A percentile compares a stretch with the other conserved stretches of the same genome.
phyloP scores from a whole-genome alignment of 2,113 vertebrate species.

The Canis aureus region DNA sequence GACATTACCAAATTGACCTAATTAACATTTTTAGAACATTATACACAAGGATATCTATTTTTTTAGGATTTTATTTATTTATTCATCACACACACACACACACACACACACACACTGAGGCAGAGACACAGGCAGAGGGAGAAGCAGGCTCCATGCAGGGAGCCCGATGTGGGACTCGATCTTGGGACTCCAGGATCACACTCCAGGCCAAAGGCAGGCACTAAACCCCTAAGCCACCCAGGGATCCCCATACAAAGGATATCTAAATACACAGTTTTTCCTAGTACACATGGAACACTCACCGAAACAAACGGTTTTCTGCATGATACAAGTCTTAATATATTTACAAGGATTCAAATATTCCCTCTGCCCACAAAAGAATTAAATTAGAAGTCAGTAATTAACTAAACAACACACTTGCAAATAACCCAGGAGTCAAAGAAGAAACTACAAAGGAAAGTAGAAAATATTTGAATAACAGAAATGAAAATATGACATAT shows the following conservation, averaged over 20 bases:
- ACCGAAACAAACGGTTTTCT: not conserved
- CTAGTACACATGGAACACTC: not conserved
- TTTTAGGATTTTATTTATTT: too few species aligned
- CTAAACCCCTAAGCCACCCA: too few species aligned
- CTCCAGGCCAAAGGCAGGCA: too few species aligned
- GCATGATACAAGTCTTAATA: not conserved
- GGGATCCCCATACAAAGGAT: too few species aligned
- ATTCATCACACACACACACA: too few species aligned
- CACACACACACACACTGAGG: too few species aligned
- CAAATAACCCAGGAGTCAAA: not conserved
- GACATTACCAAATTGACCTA: not conserved
- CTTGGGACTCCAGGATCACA: too few species aligned
- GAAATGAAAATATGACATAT: not conserved
- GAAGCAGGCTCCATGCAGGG: too few species aligned
- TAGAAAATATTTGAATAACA: not conserved
- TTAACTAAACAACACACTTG: not conserved
- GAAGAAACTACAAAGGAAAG: not conserved
- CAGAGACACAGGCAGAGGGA: too few species aligned
- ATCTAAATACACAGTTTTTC: not conserved
- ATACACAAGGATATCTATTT: not conserved
- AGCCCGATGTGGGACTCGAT: too few species aligned
- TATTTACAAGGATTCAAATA: slow-evolving; percentile 12
- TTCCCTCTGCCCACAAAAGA: not conserved
- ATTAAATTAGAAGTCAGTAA: not conserved
- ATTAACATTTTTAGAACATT: not conserved